Evolutionary conservation across 1,140 invertebrate genomes (phyloP), one percentile per base, ranked within the genome.

Genomic region (Zaprionus capensis): DNA sequence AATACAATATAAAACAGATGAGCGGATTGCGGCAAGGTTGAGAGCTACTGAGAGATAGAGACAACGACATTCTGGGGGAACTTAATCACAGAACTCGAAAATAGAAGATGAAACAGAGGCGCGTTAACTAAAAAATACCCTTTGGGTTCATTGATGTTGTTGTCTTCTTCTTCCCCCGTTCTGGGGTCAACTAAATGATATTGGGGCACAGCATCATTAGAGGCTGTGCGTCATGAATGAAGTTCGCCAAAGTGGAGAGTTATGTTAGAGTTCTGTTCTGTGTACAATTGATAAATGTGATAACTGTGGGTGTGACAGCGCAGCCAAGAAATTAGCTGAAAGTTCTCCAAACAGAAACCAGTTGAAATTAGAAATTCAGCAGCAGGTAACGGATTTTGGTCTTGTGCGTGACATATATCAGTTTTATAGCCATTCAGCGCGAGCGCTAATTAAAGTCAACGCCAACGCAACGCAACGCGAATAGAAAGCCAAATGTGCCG

Each of bases 401-500:
- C 17, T 76, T 20, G 77, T 78, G 78, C 84, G 81, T 87, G 83
- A 88, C 84, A 87, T 83, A 78, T 70, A 88, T 87, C 81, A 81
- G 65, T 83, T 87, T 87, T 88, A 87, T 87, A 73, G 77, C 65
- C 68, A 78, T 61, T 80, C 78, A 64, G 61, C 53, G 36, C 44
- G 61, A 49, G 36, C 44, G 84, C 76, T 88, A 87, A 88, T 87
- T 87, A 87, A 88, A 71, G 71, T 53, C 64, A 55, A 82, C 84
- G 77, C 84, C 64, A 46, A 64, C 49, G 36, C 69, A 49, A 49
- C 34, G 49, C 73, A 80, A 49, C 34, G 44, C 73, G 76, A 88
- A 83, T 87, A 88, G 83, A 87, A 87, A 87, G 82, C 83, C 55
- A 22, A 56, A 36, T 24, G 12, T 46, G 49, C 31, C 53, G 68